A percentile compares a stretch with the other conserved stretches of the same genome.
phyloP scores from a whole-genome alignment of 2,797 vertebrate species.

The Melanotaenia pygmaea region DNA sequence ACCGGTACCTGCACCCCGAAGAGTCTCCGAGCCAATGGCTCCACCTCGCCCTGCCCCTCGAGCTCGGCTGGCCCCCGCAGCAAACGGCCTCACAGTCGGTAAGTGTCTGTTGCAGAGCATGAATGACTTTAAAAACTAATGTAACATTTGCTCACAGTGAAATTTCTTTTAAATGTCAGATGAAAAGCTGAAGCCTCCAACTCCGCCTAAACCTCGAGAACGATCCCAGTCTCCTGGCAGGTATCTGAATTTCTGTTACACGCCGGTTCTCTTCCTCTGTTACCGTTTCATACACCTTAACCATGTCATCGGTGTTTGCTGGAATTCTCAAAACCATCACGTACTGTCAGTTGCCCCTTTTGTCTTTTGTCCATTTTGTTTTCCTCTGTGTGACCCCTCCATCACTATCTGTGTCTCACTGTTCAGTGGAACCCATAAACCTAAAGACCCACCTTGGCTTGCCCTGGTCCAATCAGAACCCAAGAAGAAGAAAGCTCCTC shows the following conservation, averaged over 20 bases:
- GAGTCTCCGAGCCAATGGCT: conserved; percentile 66
- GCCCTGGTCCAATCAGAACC: conserved; percentile 91
- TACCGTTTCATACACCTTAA: conserved; percentile 25
- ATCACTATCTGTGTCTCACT: conserved; percentile 63
- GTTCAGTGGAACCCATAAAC: conserved; percentile 80
- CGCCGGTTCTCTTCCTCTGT: conserved; percentile 2
- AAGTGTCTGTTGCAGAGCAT: conserved; percentile 14
- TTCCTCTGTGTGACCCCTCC: conserved; percentile 61
- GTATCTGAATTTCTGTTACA: conserved; percentile 62
- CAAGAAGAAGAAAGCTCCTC: conserved; percentile 92
- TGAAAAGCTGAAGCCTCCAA: conserved; percentile 77
- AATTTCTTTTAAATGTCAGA: conserved; percentile 51
- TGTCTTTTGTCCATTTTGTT: conserved; percentile 41
- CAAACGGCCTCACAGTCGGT: conserved; percentile 63
- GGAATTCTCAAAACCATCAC: conserved; percentile 15
- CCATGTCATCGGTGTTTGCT: conserved; percentile 27
- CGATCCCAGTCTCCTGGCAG: conserved; percentile 89
- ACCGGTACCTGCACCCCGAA: conserved; percentile 82
- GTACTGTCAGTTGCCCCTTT: conserved; percentile 21
- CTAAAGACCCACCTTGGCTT: conserved; percentile 96
- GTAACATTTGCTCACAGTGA: conserved; percentile 7
- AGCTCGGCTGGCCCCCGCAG: conserved; percentile 54
- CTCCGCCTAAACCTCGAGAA: conserved; percentile 90
- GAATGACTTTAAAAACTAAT: not conserved
- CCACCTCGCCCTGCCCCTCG: conserved; percentile 74